Evolutionary conservation across 2,888 invertebrate genomes (phyloP).

Genomic region (Sarcophaga carnaria): DNA sequence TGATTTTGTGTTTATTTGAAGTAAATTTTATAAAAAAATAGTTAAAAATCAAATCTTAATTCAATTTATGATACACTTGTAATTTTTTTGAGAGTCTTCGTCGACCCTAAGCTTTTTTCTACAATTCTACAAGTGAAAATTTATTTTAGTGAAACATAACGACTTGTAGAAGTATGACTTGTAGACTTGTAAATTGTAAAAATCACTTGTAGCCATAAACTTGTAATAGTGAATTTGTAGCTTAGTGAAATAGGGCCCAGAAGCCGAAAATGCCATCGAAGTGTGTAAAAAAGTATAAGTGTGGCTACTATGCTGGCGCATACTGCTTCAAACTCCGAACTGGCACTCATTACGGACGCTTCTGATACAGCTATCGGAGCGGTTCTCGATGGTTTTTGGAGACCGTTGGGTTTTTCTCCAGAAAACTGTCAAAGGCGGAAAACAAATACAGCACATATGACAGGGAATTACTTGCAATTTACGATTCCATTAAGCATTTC

Average conservation of each 20-base stretch:
- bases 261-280: not conserved
- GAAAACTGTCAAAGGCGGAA: slow-evolving; percentile 72
- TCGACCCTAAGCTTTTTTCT: too few relatives aligned
- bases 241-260: not conserved
- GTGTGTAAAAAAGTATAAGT: slow-evolving; percentile 3
- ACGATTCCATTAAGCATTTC: slow-evolving; percentile 49
- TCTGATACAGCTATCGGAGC: slow-evolving; percentile 61
- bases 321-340: slow-evolving; percentile 23
- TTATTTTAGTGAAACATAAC: too few relatives aligned
- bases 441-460: slow-evolving; percentile 52
- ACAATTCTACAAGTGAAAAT: too few relatives aligned
- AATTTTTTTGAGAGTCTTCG: too few relatives aligned
- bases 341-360: slow-evolving; percentile 39
- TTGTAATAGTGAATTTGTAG: too few relatives aligned
- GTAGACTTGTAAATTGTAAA: too few relatives aligned
- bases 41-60: too few relatives aligned
- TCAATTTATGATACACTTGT: too few relatives aligned
- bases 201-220: too few relatives aligned
- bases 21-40: not conserved
- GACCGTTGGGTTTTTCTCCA: slow-evolving; percentile 73
- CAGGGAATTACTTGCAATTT: slow-evolving; percentile 63
- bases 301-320: slow-evolving; percentile 6
- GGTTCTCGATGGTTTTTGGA: slow-evolving; percentile 41
- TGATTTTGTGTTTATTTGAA: too few relatives aligned
- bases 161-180: too few relatives aligned